Percentiles rank a stretch among this genome's conserved stretches.
Conservation (phyloP, 53 echinoderm and acorn worm species). For the Echinometra lucunter region DNA sequence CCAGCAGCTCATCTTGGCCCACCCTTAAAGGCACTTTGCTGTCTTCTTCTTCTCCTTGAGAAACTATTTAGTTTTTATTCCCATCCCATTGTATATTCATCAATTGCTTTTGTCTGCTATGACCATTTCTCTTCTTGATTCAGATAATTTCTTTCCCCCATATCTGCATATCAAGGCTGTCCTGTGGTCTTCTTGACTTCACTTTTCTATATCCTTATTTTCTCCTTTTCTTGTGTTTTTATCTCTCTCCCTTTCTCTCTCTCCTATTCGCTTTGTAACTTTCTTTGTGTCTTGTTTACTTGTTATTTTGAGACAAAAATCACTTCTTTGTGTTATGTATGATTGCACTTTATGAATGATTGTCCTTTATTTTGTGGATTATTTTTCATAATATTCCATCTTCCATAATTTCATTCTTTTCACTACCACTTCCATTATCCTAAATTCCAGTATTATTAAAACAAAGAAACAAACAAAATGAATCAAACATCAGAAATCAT, state of each 20-base stretch:
- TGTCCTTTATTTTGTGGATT: too few relatives aligned
- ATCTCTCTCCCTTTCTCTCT: not conserved
- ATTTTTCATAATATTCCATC: too few relatives aligned
- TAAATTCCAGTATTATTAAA: too few relatives aligned
- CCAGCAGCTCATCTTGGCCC: constrained; percentile 47
- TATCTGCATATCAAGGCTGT: not conserved
- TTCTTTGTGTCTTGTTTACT: not conserved
- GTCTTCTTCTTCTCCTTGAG: constrained; percentile 6
- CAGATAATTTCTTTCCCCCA: not conserved
- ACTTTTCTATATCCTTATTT: not conserved
- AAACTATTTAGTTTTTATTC: not conserved
- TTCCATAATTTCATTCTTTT: too few relatives aligned
- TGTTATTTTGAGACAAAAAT: too few relatives aligned
- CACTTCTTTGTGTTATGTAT: too few relatives aligned
- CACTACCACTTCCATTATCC: too few relatives aligned
- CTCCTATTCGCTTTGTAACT: not conserved
- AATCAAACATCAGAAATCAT: too few relatives aligned
- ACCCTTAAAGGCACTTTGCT: constrained; percentile 49
- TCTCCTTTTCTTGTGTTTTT: not conserved
- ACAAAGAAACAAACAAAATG: too few relatives aligned
- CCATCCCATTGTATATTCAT: too few relatives aligned
- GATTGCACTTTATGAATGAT: too few relatives aligned
- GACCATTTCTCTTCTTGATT: not conserved
- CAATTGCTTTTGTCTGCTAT: too few relatives aligned
- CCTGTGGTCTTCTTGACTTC: not conserved